Percentiles rank a stretch among this genome's conserved stretches.
Evolutionary conservation across 2,888 invertebrate genomes (phyloP).

Genomic region (Parnassius apollo): DNA sequence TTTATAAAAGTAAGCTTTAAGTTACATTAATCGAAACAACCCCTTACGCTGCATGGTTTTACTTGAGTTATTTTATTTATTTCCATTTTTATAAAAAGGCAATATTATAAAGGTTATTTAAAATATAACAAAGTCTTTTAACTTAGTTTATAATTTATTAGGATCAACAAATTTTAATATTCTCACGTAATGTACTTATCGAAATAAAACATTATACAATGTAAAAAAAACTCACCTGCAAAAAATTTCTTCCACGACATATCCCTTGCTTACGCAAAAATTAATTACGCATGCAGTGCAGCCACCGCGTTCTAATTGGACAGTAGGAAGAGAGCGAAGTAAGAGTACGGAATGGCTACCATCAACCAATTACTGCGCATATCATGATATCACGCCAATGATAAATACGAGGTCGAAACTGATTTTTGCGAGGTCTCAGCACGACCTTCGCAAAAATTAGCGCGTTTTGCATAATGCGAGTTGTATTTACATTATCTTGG

Average conservation of each 20-base stretch:
- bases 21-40: no score
- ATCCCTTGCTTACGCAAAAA: constrained; percentile 7
- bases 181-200: no score
- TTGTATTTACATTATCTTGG: constrained; percentile 52
- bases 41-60: no score
- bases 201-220: neutral
- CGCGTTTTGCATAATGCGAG: constrained; percentile 68
- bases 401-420: constrained; percentile 71
- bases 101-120: no score
- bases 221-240: constrained; percentile 46
- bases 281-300: constrained; percentile 21
- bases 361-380: constrained; percentile 60
- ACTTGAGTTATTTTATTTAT: no score
- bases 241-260: constrained; percentile 53
- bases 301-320: constrained; percentile 17
- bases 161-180: no score
- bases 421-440: constrained; percentile 68
- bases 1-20: no score
- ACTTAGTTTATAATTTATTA: no score
- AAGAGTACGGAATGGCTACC: constrained; percentile 51
- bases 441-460: constrained; percentile 73
- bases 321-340: constrained; percentile 49
- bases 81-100: no score
- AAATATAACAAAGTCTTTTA: no score
- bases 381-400: constrained; percentile 69